A percentile compares a stretch with the other conserved stretches of the same genome.
Conservation (phyloP, 2,888 invertebrate genomes). For the Leptinotarsa rubiginosa region DNA sequence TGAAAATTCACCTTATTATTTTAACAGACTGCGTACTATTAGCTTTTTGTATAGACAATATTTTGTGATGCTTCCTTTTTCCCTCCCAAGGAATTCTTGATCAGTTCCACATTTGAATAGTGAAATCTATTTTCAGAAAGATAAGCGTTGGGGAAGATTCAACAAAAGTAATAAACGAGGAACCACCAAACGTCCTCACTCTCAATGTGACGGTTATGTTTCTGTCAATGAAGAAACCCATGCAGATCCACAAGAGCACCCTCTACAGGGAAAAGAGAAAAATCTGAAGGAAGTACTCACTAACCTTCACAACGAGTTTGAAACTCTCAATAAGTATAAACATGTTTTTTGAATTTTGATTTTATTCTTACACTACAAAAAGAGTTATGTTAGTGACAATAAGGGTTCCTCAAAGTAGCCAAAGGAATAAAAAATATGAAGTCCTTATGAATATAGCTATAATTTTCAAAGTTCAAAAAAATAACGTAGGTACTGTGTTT, state of each 20-base stretch:
- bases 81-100: no score
- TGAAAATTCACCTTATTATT: not conserved
- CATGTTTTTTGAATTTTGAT: not conserved
- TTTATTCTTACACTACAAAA: not conserved
- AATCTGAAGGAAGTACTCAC: slow-evolving; percentile 62
- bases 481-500: no score
- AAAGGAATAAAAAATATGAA: no score
- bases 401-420: no score
- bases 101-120: not conserved
- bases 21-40: no score
- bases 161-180: slow-evolving; percentile 27
- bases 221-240: slow-evolving; percentile 9
- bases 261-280: slow-evolving; percentile 56
- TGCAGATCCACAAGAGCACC: slow-evolving; percentile 18
- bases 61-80: no score
- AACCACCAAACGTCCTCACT: slow-evolving; percentile 23
- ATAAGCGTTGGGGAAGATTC: slow-evolving; percentile 5
- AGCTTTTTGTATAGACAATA: no score
- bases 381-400: no score
- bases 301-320: slow-evolving; percentile 64
- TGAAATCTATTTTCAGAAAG: slow-evolving; percentile 10
- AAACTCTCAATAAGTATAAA: slow-evolving; percentile 60
- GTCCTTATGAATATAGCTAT: no score
- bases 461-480: no score
- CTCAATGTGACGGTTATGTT: slow-evolving; percentile 2